Evolutionary conservation across 2,888 invertebrate genomes (phyloP).

Genomic region (Empis livida): DNA sequence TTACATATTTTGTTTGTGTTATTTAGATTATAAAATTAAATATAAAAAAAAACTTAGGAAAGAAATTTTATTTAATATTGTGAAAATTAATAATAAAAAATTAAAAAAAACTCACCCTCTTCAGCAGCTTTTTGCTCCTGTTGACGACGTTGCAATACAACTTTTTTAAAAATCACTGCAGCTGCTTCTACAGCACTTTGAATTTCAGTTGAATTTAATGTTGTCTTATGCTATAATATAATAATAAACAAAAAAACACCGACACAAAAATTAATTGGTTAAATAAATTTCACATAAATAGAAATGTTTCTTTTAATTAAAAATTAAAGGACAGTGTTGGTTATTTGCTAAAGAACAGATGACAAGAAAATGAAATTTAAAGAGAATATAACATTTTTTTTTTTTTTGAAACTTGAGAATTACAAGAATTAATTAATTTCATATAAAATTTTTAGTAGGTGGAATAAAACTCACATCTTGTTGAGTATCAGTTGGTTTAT

Average conservation of each 20-base stretch:
- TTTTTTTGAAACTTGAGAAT: too few species aligned
- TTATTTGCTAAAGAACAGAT: too few species aligned
- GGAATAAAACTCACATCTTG: background rate
- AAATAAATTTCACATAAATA: too few species aligned
- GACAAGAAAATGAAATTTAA: too few species aligned
- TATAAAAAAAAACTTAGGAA: too few species aligned
- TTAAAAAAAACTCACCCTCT: constrained; percentile 26
- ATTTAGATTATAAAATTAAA: constrained; percentile 5
- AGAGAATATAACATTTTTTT: too few species aligned
- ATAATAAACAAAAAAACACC: background rate
- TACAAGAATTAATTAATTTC: too few species aligned
- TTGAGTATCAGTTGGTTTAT: background rate
- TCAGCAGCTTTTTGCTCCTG: constrained; percentile 30
- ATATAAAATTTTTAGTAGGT: too few species aligned
- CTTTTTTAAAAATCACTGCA: constrained; percentile 34
- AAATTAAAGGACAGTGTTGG: too few species aligned
- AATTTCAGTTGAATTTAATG: constrained; percentile 33
- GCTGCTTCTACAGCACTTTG: constrained; percentile 36
- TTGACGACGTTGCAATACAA: constrained; percentile 30
- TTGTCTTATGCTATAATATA: constrained; percentile 26
- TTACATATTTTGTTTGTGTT: constrained; percentile 1
- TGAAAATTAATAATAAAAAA: background rate
- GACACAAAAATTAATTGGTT: too few species aligned
- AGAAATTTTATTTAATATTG: too few species aligned
- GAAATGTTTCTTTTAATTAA: too few species aligned